Conservation (phyloP, 2,113 vertebrate genomes). For the Passer montanus region DNA sequence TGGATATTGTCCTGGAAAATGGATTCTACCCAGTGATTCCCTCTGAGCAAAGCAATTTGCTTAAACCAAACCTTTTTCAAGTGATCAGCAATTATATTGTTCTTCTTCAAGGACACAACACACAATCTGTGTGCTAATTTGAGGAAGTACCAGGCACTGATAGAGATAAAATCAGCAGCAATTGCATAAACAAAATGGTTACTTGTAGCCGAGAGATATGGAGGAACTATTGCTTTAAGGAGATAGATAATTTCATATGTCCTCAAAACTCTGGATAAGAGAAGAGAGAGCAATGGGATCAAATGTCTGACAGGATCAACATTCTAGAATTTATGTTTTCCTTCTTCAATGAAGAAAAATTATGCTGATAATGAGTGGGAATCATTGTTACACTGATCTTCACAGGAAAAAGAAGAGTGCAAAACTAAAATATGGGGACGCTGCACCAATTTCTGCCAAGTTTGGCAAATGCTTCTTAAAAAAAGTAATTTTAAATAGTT, state of each 20-base stretch:
- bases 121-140: not conserved
- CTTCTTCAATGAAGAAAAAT: not conserved
- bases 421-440: not conserved
- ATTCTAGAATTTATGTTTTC: not conserved
- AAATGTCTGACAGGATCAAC: not conserved
- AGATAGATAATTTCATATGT: not conserved
- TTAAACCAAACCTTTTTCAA: not conserved
- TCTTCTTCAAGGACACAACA: not conserved
- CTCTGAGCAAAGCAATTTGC: not conserved
- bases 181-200: not conserved
- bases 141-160: not conserved
- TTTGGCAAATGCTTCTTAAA: not conserved
- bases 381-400: not conserved
- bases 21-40: not conserved
- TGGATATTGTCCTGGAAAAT: not conserved
- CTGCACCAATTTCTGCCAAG: not conserved
- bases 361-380: not conserved
- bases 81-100: not conserved
- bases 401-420: not conserved
- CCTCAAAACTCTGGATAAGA: not conserved
- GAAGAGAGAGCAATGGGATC: not conserved
- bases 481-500: not conserved
- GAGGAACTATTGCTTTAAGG: not conserved
- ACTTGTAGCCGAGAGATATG: constrained; percentile 15
- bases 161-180: constrained; percentile 26